A percentile compares a stretch with the other conserved stretches of the same genome.
These are phyloP conservation scores for Rissa tridactyla DNA, from an alignment of 2,113 vertebrate species.

Conservation along the genomic window DNA sequence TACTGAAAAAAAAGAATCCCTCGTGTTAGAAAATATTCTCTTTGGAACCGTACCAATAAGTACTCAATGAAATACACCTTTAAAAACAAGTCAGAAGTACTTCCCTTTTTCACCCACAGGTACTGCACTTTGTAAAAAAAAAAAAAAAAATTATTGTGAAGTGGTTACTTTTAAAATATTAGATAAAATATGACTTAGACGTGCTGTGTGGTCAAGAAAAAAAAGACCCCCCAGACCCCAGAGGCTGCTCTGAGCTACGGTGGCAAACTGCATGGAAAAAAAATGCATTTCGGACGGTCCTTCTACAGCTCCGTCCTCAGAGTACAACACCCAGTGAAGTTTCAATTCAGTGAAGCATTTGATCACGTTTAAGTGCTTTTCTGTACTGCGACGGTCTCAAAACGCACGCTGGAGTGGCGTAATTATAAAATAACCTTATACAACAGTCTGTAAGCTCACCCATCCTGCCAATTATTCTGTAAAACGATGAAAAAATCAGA, in stretches of 20 bases:
- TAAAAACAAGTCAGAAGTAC: neutral
- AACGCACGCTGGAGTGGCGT: neutral
- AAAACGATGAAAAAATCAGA: neutral
- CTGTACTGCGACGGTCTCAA: neutral
- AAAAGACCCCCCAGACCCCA: neutral
- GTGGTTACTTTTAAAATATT: neutral
- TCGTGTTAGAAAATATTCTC: neutral
- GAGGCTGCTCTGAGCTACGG: neutral
- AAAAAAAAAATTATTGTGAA: too few species aligned
- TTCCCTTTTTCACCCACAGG: neutral
- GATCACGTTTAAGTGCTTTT: neutral
- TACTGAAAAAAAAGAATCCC: neutral
- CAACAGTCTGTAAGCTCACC: neutral
- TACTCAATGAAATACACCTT: neutral
- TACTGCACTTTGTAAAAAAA: neutral
- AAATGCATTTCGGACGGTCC: neutral
- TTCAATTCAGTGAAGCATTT: neutral
- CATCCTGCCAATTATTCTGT: neutral
- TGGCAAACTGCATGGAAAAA: neutral
- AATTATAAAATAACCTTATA: neutral
- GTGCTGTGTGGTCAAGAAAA: neutral
- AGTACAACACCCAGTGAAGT: fast-evolving
- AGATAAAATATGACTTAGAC: fast-evolving
- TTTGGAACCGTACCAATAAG: neutral
- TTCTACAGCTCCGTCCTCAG: neutral